These are phyloP conservation scores for Aethina tumida DNA, from an alignment of 1,140 invertebrate genomes.

Conservation along the genomic window DNA sequence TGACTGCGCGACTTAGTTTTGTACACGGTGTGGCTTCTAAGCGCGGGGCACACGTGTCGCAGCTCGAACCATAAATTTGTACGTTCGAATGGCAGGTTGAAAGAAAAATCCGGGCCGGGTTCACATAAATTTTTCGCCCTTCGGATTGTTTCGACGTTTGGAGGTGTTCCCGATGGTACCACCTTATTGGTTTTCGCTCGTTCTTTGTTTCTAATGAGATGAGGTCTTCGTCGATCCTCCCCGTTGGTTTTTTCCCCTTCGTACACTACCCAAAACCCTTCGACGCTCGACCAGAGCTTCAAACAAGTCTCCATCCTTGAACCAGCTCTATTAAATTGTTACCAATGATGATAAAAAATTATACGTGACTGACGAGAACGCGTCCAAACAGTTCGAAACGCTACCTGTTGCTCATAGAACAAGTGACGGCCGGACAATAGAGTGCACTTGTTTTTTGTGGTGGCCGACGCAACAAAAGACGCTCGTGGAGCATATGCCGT, in stretches of 20 bases:
- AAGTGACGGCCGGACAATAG: constrained; percentile 2
- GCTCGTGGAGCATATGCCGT: too few species aligned
- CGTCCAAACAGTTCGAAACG: too few species aligned
- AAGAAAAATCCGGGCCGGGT: too few species aligned
- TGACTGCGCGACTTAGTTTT: too few species aligned
- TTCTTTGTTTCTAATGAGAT: not conserved
- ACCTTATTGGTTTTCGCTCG: not conserved
- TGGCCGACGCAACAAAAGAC: not conserved
- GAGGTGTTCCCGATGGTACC: not conserved
- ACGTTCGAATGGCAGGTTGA: too few species aligned
- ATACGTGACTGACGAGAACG: not conserved
- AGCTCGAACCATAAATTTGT: too few species aligned
- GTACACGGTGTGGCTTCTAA: too few species aligned
- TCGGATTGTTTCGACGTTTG: not conserved
- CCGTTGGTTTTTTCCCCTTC: not conserved
- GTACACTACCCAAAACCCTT: not conserved
- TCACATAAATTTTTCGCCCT: too few species aligned
- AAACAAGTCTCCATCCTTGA: not conserved
- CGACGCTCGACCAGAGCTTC: too few species aligned
- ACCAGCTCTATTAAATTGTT: not conserved
- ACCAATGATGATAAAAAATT: constrained; percentile 1
- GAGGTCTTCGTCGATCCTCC: not conserved
- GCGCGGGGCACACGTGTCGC: too few species aligned
- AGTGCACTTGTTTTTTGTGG: constrained; percentile 3
- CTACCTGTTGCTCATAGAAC: constrained; percentile 5